Percentiles rank a stretch among this genome's conserved stretches.
Conservation (phyloP, 2,113 vertebrate genomes). For the Anarhynchus alexandrinus region DNA sequence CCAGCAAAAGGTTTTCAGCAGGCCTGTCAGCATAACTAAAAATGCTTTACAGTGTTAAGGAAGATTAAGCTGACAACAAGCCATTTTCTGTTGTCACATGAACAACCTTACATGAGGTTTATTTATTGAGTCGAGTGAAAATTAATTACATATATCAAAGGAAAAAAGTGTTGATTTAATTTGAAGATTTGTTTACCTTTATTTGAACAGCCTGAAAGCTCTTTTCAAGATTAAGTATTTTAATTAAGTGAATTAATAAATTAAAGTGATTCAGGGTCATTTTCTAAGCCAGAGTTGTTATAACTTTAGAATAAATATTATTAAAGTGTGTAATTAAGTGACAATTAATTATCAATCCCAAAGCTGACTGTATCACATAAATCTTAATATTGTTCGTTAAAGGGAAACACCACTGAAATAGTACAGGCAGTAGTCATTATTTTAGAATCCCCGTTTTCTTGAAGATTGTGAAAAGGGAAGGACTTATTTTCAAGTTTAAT, state of each 20-base stretch:
- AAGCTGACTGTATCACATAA: conserved; percentile 35
- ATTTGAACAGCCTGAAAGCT: conserved; percentile 63
- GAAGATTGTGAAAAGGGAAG: neutral
- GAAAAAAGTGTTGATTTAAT: conserved; percentile 66
- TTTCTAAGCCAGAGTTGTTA: conserved; percentile 60
- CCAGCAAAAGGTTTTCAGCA: conserved; percentile 52
- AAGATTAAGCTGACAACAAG: conserved; percentile 66
- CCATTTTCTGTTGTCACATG: conserved; percentile 63
- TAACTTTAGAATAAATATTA: conserved; percentile 67
- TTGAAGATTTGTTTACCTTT: conserved; percentile 68
- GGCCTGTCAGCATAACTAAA: conserved; percentile 56
- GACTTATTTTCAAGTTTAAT: conserved; percentile 21
- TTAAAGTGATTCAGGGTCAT: conserved; percentile 62
- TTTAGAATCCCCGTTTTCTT: neutral
- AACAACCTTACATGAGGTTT: conserved; percentile 59
- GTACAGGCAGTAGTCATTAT: neutral
- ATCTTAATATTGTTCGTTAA: conserved; percentile 45
- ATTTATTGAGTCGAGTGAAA: conserved; percentile 59
- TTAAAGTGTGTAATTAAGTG: conserved; percentile 60
- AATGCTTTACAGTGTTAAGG: conserved; percentile 53
- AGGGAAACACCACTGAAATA: neutral
- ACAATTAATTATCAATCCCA: conserved; percentile 54
- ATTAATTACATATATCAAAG: conserved; percentile 71
- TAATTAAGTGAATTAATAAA: conserved; percentile 72
- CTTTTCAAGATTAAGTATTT: conserved; percentile 66